A percentile compares a stretch with the other conserved stretches of the same genome.
Evolutionary conservation across 2,888 invertebrate genomes (phyloP).

Genomic region (Erebia palarica): DNA sequence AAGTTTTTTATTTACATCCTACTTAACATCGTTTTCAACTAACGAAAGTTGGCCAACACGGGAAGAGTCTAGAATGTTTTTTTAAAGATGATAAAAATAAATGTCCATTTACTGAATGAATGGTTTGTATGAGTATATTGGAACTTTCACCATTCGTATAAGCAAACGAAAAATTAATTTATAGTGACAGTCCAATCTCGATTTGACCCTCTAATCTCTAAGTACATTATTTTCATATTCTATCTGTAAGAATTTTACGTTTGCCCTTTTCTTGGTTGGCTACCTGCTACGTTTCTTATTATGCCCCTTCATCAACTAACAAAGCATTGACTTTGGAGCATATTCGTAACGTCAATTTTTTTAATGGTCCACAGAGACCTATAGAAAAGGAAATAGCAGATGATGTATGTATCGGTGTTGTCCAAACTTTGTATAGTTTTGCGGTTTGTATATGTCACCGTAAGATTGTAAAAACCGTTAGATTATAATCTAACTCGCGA

Average conservation of each 20-base stretch:
- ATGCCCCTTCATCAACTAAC: not conserved
- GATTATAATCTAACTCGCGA: no score
- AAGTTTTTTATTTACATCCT: constrained; percentile 22
- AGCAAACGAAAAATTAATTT: not conserved
- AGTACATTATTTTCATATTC: not conserved
- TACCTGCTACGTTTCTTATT: not conserved
- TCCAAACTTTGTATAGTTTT: no score
- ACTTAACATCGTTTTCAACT: constrained; percentile 1
- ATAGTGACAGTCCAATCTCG: not conserved
- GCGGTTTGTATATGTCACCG: no score
- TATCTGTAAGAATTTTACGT: not conserved
- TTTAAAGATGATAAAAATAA: not conserved
- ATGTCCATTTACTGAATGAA: not conserved
- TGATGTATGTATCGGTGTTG: not conserved
- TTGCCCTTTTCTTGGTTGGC: not conserved
- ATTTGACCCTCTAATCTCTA: not conserved
- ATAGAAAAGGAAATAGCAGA: not conserved
- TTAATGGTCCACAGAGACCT: not conserved
- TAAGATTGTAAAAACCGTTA: no score
- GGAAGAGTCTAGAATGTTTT: not conserved
- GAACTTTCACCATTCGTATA: not conserved
- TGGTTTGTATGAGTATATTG: not conserved
- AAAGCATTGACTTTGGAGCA: not conserved
- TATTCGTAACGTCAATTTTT: not conserved
- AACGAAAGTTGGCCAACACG: not conserved